Percentiles rank a stretch among this genome's conserved stretches.
Conservation (phyloP, 2,113 vertebrate genomes). For the Edolisoma coerulescens region DNA sequence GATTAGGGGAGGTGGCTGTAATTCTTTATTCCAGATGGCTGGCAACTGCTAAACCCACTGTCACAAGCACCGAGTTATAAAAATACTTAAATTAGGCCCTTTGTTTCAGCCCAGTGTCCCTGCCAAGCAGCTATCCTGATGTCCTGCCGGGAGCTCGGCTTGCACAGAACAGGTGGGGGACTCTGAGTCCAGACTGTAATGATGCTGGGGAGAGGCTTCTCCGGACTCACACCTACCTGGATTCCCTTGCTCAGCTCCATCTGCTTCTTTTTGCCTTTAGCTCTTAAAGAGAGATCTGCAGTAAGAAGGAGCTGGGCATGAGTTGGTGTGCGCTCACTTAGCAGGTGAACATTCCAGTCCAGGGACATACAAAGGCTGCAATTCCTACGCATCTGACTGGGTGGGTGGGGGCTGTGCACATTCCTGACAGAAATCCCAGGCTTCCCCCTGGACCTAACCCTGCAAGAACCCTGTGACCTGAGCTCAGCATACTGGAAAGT, state of each 20-base stretch:
- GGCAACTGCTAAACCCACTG: constrained; percentile 72
- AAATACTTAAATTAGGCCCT: constrained; percentile 73
- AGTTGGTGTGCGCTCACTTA: background rate
- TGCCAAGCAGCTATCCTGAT: background rate
- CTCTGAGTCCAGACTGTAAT: background rate
- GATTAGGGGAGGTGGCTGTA: constrained; percentile 80
- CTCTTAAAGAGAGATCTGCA: background rate
- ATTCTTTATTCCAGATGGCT: constrained; percentile 83
- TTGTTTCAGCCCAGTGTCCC: constrained; percentile 17
- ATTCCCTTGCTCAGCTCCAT: constrained; percentile 5
- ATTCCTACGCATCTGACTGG: background rate
- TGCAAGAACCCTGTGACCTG: background rate
- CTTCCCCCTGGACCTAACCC: background rate
- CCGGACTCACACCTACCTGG: background rate
- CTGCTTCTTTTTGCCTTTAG: constrained; percentile 10
- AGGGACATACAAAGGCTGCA: background rate
- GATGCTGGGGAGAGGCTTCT: background rate
- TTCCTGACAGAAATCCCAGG: background rate
- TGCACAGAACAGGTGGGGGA: background rate
- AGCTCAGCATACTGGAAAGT: accelerated
- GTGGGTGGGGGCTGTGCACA: background rate
- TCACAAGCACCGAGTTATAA: constrained; percentile 67
- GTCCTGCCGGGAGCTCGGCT: background rate
- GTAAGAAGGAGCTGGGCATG: background rate
- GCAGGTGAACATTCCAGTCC: background rate